Evolutionary conservation across 1,140 invertebrate species (phyloP).

Genomic region (Nomia melanderi): DNA sequence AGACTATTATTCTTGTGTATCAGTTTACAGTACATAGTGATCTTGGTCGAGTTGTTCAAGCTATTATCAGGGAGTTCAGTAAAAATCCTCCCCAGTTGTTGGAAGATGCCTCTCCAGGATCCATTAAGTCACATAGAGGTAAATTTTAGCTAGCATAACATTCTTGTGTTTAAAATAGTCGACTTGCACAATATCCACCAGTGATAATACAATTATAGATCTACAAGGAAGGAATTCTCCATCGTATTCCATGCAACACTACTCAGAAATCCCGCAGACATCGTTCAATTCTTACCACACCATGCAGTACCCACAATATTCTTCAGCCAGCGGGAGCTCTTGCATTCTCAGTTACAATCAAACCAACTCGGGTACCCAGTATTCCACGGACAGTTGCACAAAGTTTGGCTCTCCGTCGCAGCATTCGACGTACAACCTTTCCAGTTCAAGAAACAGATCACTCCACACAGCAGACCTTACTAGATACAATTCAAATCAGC

Average conservation of each 20-base stretch:
- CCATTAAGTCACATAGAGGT: constrained; percentile 77
- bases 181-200: too few species aligned
- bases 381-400: constrained; percentile 59
- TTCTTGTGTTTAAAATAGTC: too few species aligned
- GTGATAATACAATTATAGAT: too few species aligned
- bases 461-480: constrained; percentile 64
- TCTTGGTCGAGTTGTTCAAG: constrained; percentile 89
- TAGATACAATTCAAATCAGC: constrained; percentile 72
- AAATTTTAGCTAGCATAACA: not conserved
- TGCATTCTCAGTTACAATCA: constrained; percentile 77
- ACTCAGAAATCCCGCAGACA: constrained; percentile 71
- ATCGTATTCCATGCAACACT: constrained; percentile 73
- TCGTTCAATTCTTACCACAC: constrained; percentile 76
- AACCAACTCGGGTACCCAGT: constrained; percentile 69
- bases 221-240: constrained; percentile 75
- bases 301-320: constrained; percentile 73
- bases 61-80: constrained; percentile 88
- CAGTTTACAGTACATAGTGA: constrained; percentile 89
- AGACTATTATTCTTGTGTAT: constrained; percentile 55
- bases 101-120: constrained; percentile 75
- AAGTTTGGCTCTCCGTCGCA: constrained; percentile 66
- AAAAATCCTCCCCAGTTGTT: constrained; percentile 83
- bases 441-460: constrained; percentile 58
- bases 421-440: constrained; percentile 59
- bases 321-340: constrained; percentile 72